phyloP scores from a whole-genome alignment of 2,797 vertebrate species.

The Setipinna tenuifilis region DNA sequence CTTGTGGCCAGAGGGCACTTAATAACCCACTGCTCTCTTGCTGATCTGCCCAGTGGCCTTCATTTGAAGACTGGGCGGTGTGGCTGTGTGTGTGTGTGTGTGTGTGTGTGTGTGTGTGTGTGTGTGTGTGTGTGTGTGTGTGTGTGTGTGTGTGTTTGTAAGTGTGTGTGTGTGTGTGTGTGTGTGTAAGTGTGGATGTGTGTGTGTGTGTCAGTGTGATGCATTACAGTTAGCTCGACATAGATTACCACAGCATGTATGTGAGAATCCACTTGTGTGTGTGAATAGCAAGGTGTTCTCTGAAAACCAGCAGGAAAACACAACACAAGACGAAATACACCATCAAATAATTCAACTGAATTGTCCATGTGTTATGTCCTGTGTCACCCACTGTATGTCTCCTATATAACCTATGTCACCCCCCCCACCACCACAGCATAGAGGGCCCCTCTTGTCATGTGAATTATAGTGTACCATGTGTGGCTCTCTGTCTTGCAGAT shows the following conservation, averaged over 20 bases:
- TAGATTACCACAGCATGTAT: no score
- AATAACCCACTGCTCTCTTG: background rate
- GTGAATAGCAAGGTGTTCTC: no score
- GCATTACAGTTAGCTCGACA: background rate
- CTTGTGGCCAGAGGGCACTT: background rate
- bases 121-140: background rate
- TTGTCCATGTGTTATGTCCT: background rate
- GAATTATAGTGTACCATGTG: no score
- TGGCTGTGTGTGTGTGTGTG: conserved; percentile 33
- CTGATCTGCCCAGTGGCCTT: background rate
- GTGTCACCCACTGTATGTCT: background rate
- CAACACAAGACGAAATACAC: background rate
- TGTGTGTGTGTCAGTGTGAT: background rate
- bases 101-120: conserved; percentile 2
- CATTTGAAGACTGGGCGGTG: background rate
- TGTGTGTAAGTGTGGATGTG: background rate
- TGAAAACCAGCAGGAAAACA: background rate
- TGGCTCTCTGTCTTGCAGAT: conserved; percentile 73
- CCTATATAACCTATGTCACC: background rate
- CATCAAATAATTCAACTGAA: background rate
- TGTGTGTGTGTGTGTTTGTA: conserved; percentile 2
- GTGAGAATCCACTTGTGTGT: no score
- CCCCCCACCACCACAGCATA: no score
- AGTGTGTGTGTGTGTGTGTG: conserved; percentile 20
- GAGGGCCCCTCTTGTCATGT: no score